Percentiles rank a stretch among this genome's conserved stretches.
phyloP scores from a whole-genome alignment of 2,797 vertebrate species.

The Artibeus lituratus region DNA sequence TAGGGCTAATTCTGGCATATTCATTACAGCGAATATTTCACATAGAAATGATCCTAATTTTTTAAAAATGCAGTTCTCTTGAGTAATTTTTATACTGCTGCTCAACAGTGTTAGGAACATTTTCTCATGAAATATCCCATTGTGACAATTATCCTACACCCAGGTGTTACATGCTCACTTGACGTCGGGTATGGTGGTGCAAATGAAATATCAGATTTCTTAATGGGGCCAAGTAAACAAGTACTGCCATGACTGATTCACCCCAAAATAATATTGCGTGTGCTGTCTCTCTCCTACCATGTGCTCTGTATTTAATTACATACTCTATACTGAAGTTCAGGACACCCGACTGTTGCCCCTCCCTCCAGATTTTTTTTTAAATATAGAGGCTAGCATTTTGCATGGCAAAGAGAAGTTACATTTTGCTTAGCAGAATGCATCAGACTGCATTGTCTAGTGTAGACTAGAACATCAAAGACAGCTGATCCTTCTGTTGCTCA shows the following conservation, averaged over 20 bases:
- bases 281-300: too few relatives aligned
- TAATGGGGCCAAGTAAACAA: not conserved
- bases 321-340: not conserved
- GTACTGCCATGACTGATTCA: not conserved
- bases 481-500: not conserved
- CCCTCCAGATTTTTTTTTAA: not conserved
- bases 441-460: not conserved
- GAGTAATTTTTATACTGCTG: constrained; percentile 24
- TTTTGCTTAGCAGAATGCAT: not conserved
- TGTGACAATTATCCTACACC: not conserved
- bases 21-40: constrained; percentile 63
- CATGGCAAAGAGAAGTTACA: not conserved
- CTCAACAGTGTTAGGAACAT: constrained; percentile 25
- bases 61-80: not conserved
- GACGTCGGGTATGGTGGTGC: not conserved
- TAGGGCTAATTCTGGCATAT: constrained; percentile 43
- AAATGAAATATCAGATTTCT: not conserved
- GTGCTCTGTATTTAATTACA: not conserved
- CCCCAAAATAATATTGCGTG: not conserved
- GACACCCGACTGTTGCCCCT: not conserved
- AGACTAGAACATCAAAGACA: not conserved
- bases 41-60: constrained; percentile 55
- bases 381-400: not conserved
- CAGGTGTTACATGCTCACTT: not conserved
- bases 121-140: constrained; percentile 21